Evolutionary conservation across 2,888 invertebrate genomes (phyloP), one percentile per base, ranked within the genome.

Genomic region (Mylabris sibirica): DNA sequence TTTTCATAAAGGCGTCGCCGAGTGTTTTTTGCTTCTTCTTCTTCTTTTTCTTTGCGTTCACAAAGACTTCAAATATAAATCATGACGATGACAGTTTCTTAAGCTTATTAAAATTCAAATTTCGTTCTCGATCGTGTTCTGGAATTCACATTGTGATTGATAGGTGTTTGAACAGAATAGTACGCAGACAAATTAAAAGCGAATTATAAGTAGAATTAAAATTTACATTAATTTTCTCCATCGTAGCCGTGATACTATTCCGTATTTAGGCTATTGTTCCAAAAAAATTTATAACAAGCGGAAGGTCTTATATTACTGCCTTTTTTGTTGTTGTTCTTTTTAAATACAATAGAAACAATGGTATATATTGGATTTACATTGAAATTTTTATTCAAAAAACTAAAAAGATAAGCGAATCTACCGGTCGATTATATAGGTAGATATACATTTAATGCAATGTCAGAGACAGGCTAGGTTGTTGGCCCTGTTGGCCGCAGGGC

Each of bases 401-500:
- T 12, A 26, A 38, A 60, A 22, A n/a, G 22, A n/a, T 20, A 35
- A 26, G 34, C 60, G 60, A 60, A 60, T 60, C n/a, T 38, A 34
- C 24, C 49, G 9, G 49, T 38, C 20, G 60, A 34, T 57, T 64
- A 64, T 57, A 53, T n/a, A 20, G 35, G 57, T 26, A 4, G 14
- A 59, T 35, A 59, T 35, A 20, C 26, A 38, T 35, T 59, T 38
- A 41, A 80, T 80, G 75, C 77, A 73, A 79, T 81, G 82, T 82
- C 82, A 81, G 79, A 76, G 74, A 67, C 79, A 79, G 77, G 68
- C 76, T 73, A 68, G 70, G 74, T 72, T 75, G 79, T 79, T 79
- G 80, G 74, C 79, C 78, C 77, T 79, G 79, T 79, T 78, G 72
- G 79, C 82, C 76, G 66, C 69, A 65, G 80, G 81, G 79, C 77